Conservation (phyloP, 2,113 vertebrate genomes). For the Peromyscus leucopus region DNA sequence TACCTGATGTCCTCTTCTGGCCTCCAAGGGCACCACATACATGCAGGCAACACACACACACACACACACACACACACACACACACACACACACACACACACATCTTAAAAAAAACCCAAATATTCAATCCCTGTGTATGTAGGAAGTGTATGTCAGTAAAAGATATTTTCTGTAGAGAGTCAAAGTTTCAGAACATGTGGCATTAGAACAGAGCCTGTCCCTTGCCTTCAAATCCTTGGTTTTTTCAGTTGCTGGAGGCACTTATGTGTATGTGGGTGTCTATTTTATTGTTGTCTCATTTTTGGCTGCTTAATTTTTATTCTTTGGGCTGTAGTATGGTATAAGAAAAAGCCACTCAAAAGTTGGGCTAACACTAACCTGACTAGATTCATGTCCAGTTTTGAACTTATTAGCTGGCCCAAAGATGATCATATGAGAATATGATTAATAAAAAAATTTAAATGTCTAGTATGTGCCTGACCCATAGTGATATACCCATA, state of each 20-base stretch:
- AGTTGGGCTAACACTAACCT: neutral
- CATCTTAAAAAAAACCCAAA: too few relatives aligned
- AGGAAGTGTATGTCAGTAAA: too few relatives aligned
- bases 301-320: neutral
- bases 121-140: too few relatives aligned
- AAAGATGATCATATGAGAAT: neutral
- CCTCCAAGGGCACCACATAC: neutral
- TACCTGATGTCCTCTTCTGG: neutral
- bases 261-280: too few relatives aligned
- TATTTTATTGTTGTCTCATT: neutral
- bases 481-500: neutral
- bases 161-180: neutral
- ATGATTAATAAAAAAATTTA: neutral
- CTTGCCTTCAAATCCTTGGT: slow-evolving; percentile 15
- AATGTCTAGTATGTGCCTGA: neutral
- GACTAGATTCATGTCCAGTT: neutral
- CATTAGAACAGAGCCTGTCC: slow-evolving; percentile 19
- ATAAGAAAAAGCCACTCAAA: neutral
- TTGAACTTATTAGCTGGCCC: neutral
- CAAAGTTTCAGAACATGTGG: neutral
- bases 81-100: too few relatives aligned
- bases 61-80: neutral
- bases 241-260: too few relatives aligned
- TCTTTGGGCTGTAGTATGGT: neutral
- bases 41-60: neutral